These are phyloP conservation scores for Mormyrus hasselquistii DNA, from an alignment of 2,797 vertebrate genomes.

Conservation along the genomic window DNA sequence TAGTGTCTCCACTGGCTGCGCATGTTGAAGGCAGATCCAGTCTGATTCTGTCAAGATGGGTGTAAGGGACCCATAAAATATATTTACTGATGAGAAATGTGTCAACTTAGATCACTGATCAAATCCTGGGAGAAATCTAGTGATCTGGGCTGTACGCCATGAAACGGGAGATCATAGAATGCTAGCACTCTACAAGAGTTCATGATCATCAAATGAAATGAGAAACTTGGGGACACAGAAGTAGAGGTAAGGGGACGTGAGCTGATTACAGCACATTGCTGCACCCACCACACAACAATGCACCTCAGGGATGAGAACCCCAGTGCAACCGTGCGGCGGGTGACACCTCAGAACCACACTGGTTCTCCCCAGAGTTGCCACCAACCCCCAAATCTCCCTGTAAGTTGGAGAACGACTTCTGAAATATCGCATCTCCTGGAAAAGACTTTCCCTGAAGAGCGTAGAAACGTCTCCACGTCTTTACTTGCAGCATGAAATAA, in stretches of 20 bases:
- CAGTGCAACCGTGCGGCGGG: background rate
- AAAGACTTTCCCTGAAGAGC: background rate
- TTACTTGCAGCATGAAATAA: background rate
- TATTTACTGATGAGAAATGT: background rate
- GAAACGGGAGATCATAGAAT: background rate
- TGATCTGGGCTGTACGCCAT: background rate
- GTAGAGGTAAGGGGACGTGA: background rate
- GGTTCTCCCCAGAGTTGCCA: no score
- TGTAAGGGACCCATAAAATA: background rate
- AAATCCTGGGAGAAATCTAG: background rate
- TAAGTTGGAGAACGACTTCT: background rate
- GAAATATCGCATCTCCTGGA: background rate
- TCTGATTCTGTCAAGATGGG: background rate
- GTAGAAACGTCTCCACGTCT: background rate
- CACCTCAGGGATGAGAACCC: background rate
- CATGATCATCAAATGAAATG: background rate
- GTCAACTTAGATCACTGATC: background rate
- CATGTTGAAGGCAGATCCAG: background rate
- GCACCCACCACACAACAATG: background rate
- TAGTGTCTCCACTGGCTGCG: background rate
- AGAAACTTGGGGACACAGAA: background rate
- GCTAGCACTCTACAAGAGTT: background rate
- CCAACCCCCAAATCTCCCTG: no score
- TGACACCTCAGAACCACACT: background rate
- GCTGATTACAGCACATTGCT: background rate